Evolutionary conservation across 2,113 vertebrate genomes (phyloP), one percentile per base, ranked within the genome.

Genomic region (Cynoglossus semilaevis): DNA sequence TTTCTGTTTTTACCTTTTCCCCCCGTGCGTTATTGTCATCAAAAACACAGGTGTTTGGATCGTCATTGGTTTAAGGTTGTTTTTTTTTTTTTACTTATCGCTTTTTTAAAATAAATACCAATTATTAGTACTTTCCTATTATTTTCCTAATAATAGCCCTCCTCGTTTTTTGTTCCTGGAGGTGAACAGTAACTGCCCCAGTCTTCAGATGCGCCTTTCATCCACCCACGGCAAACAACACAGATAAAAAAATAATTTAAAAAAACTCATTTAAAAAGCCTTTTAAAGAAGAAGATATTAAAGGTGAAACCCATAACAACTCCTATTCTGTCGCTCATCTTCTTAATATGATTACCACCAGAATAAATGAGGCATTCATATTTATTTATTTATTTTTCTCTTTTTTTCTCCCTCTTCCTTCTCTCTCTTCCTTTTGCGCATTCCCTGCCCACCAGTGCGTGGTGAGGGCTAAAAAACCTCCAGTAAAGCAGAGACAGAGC

Each of bases 401-500:
- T 29, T 29, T 29, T 12, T 1, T 2, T 37, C n/a, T 16, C 13
- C 34, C 44, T 14, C 16, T 18, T 15, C 22, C 34, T 36, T 41
- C 1, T 36, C 22, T 29, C 13, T 29, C 2, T 42, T 51, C 9
- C 65, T 83, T 85, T 86, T 83, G 79, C 82, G 87, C 82, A 83
- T 85, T 82, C 76, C 69, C 77, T 81, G 85, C 83, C 82, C 83
- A 84, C 81, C 74, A 72, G 51, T 74, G 80, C 77, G 77, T 76
- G 77, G 84, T 79, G 84, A 78, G 81, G 73, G 82, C 86, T 80
- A 67, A 67, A 83, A 37, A 86, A 73, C 45, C 81, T 81, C 69
- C 59, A 82, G 63, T 60, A 78, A 70, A 84, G 49, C 74, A 64
- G 72, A 80, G 76, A 80, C 77, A 61, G 80, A 81, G 78, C 64